These are phyloP conservation scores for Sphaerodactylus townsendi DNA, from an alignment of 2,113 vertebrate genomes.

Conservation along the genomic window DNA sequence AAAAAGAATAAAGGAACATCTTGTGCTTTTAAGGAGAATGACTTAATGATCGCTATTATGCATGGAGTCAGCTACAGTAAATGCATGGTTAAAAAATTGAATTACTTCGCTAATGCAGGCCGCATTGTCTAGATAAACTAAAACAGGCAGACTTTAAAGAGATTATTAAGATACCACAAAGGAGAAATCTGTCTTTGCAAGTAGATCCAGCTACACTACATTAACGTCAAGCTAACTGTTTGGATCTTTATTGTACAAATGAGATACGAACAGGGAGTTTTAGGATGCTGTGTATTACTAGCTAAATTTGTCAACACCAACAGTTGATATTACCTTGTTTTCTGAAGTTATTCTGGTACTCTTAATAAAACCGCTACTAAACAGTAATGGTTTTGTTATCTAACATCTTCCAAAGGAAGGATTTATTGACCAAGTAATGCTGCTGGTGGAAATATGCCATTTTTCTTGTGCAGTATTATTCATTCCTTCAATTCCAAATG, in stretches of 20 bases:
- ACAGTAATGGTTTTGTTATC: no score
- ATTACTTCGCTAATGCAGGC: constrained; percentile 47
- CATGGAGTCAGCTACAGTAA: constrained; percentile 49
- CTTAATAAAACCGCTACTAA: no score
- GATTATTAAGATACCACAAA: constrained; percentile 60
- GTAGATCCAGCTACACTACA: neutral
- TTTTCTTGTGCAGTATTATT: no score
- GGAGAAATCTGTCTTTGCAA: constrained; percentile 38
- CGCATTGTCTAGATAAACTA: constrained; percentile 61
- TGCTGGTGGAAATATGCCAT: no score
- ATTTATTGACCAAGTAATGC: no score
- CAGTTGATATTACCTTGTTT: no score
- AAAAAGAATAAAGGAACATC: neutral
- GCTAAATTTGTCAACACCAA: no score
- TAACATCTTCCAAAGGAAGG: no score
- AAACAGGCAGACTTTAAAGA: constrained; percentile 56
- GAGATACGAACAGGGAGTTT: neutral
- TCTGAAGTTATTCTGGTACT: no score
- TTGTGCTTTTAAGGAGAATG: constrained; percentile 12
- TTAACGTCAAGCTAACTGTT: neutral
- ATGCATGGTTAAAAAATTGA: constrained; percentile 31
- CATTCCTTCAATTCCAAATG: no score
- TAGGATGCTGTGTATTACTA: neutral
- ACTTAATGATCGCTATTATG: constrained; percentile 33
- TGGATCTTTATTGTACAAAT: neutral